Percentiles rank a stretch among this genome's conserved stretches.
These are phyloP conservation scores for Agelas oroides DNA, from an alignment of 37 sponge, comb jelly and placozoan species.

Conservation along the genomic window DNA sequence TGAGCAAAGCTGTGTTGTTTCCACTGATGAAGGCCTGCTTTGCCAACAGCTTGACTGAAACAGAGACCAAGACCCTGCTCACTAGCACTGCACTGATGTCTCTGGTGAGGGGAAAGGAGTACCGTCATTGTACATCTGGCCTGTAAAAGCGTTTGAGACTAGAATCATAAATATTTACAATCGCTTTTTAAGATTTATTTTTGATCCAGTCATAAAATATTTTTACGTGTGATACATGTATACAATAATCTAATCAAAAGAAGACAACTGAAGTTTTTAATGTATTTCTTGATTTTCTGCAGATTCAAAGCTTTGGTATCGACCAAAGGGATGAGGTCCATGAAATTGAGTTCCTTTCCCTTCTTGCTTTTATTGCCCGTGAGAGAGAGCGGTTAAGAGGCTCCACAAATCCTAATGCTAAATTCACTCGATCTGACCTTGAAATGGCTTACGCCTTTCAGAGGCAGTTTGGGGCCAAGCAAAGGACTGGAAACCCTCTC, in stretches of 20 bases:
- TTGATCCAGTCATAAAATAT: too few species aligned
- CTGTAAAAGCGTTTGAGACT: too few species aligned
- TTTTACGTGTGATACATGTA: too few species aligned
- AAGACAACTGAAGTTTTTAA: too few species aligned
- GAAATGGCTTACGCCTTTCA: constrained; percentile 74
- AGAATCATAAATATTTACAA: too few species aligned
- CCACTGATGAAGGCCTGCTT: constrained; percentile 74
- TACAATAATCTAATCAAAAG: too few species aligned
- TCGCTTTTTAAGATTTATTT: too few species aligned
- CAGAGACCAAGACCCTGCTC: constrained; percentile 52
- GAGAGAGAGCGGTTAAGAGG: constrained; percentile 45
- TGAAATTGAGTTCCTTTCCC: constrained; percentile 77
- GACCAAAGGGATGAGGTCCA: constrained; percentile 73
- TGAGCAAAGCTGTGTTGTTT: constrained; percentile 59
- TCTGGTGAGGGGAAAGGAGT: constrained; percentile 53
- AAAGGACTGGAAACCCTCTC: not conserved
- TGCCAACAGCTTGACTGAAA: constrained; percentile 17
- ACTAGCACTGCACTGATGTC: constrained; percentile 37
- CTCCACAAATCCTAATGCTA: not conserved
- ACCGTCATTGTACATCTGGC: too few species aligned
- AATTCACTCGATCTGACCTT: constrained; percentile 67
- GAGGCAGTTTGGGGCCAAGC: constrained; percentile 21
- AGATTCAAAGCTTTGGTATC: constrained; percentile 72
- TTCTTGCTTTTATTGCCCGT: constrained; percentile 73
- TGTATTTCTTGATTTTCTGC: not conserved